Base-by-base conservation (phyloP, 2,797 vertebrate genomes). In the Bovichtus diacanthus region DNA sequence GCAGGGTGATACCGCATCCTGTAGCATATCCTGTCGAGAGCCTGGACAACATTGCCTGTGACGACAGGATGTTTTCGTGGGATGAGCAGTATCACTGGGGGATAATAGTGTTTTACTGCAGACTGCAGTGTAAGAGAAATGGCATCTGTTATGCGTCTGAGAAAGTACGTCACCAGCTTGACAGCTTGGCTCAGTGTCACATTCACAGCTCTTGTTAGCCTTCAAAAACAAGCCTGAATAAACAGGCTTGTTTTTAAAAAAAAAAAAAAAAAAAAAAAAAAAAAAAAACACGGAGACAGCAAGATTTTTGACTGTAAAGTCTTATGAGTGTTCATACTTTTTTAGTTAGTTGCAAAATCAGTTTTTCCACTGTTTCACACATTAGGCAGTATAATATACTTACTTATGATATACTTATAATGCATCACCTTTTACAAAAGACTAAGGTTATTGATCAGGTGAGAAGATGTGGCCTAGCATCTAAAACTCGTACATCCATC, bases 41-140 rank as follows among this genome's bases (percentile, higher is more conserved):
- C 68, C 88, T 85, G 84, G 80, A 84, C 84, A 88, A 46, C 82
- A 73, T 84, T 76, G 63, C 44, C 66, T 81, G 72, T 73, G 84
- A 90, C 82, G 73, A 43, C 83, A 84, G 90, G 91, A 92, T 93
- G 93, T 92, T 90, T 92, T 88, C 55, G 66, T 81, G 88, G 86
- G 93, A 91, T 93, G 90, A 91, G 88, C 85, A 67, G 75, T 73
- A 91, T 92, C 92, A 74, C 86, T 79, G 67, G 87, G 88, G 89
- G 88, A 90, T 91, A 90, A 90, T 84, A 68, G 79, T 73, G 80
- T 86, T 92, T 90, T 78, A 88, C 76, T 83, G 80, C 82, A 87
- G 83, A 89, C 89, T 86, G 86, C 83, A 84, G 56, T 46, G 80
- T 67, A 75, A 85, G 85, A 87, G 84, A 87, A 92, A 90, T 83